Evolutionary conservation across 1,140 invertebrate species (phyloP).

Genomic region (Lordiphosa stackelbergi): DNA sequence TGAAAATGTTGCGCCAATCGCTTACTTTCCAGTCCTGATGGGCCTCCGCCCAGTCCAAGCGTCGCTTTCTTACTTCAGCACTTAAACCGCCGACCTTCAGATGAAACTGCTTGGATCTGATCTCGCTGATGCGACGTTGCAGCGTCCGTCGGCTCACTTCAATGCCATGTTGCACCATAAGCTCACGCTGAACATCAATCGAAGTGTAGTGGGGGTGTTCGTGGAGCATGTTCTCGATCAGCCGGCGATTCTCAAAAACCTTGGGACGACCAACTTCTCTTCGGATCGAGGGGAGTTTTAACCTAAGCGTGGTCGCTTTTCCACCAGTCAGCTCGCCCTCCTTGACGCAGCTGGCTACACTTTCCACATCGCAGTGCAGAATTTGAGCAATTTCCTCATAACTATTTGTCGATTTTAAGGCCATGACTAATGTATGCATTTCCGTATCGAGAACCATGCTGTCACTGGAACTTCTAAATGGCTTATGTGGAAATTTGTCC

Average conservation of each 20-base stretch:
- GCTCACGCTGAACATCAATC: conserved; percentile 50
- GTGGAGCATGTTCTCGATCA: conserved; percentile 37
- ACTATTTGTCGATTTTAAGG: conserved; percentile 24
- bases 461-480: conserved; percentile 3
- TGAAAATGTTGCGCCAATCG: conserved; percentile 64
- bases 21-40: conserved; percentile 51
- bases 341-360: conserved; percentile 38
- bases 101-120: conserved; percentile 16
- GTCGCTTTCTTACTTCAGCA: conserved; percentile 3
- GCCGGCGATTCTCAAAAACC: conserved; percentile 39
- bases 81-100: conserved; percentile 13
- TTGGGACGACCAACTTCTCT: conserved; percentile 50
- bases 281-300: conserved; percentile 1
- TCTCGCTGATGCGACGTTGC: conserved; percentile 56
- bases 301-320: not conserved
- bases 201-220: conserved; percentile 50
- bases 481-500: conserved; percentile 9
- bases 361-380: conserved; percentile 45
- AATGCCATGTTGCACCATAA: conserved; percentile 33
- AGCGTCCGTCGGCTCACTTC: conserved; percentile 51
- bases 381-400: conserved; percentile 50
- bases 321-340: conserved; percentile 2
- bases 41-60: conserved; percentile 47
- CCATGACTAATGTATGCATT: conserved; percentile 26
- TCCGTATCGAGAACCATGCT: conserved; percentile 42